Evolutionary conservation across 2,888 invertebrate species (phyloP).

Genomic region (Drosophila bunnanda): DNA sequence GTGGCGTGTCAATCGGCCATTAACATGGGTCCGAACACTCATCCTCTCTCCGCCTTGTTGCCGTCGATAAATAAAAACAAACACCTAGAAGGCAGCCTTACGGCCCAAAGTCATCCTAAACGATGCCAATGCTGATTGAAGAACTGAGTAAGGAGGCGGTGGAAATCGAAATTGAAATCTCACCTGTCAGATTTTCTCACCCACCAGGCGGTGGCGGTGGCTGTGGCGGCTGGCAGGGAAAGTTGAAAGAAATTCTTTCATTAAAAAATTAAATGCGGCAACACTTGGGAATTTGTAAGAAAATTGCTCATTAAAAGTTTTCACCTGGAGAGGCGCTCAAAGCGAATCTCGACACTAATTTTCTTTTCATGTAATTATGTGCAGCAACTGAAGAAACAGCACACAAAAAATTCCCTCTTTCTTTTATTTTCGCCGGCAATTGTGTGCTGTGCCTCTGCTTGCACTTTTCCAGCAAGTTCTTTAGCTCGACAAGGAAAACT

Average conservation of each 20-base stretch:
- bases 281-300: conserved; percentile 77
- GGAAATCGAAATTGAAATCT: conserved; percentile 35
- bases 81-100: conserved; percentile 35
- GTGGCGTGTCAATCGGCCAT: conserved; percentile 81
- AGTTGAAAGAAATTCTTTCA: conserved; percentile 58
- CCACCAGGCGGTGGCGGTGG: conserved; percentile 5
- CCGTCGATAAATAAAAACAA: conserved; percentile 68
- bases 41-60: conserved; percentile 16
- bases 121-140: conserved; percentile 29
- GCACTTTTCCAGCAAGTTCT: conserved; percentile 36
- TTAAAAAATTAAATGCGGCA: conserved; percentile 79
- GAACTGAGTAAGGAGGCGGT: conserved; percentile 26
- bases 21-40: conserved; percentile 61
- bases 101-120: conserved; percentile 13
- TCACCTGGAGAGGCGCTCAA: conserved; percentile 73
- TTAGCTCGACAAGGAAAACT: conserved; percentile 11
- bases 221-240: conserved; percentile 10
- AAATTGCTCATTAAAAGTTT: conserved; percentile 81
- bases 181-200: conserved; percentile 41
- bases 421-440: conserved; percentile 33
- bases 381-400: conserved; percentile 49
- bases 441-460: conserved; percentile 18
- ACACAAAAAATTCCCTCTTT: conserved; percentile 28
- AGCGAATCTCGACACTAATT: conserved; percentile 78
- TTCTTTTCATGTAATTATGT: conserved; percentile 75